Evolutionary conservation across 1,140 invertebrate species (phyloP).

Genomic region (Drosophila baimaii): DNA sequence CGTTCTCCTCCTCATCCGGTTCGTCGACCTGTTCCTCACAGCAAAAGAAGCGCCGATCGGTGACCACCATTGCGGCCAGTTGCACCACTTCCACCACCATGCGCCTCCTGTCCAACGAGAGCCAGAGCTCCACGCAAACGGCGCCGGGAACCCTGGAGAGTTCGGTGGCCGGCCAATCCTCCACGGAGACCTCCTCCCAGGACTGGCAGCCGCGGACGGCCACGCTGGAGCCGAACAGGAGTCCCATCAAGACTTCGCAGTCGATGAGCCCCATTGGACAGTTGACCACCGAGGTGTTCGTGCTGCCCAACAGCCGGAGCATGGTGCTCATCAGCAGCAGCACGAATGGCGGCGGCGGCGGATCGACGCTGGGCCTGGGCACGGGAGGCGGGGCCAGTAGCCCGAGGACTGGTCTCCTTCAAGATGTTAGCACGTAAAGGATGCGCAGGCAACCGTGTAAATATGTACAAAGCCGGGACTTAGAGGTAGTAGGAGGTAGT

Average conservation of each 20-base stretch:
- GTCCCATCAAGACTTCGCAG: constrained; percentile 80
- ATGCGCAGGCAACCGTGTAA: constrained; percentile 36
- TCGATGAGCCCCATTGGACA: constrained; percentile 79
- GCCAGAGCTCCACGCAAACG: constrained; percentile 67
- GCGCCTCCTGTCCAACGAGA: constrained; percentile 67
- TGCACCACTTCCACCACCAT: constrained; percentile 59
- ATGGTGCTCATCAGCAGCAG: constrained; percentile 76
- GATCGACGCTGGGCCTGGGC: not conserved
- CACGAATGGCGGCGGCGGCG: constrained; percentile 13
- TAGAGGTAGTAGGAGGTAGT: constrained; percentile 15
- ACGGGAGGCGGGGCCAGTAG: constrained; percentile 32
- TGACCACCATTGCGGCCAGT: constrained; percentile 39
- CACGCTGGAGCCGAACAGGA: constrained; percentile 67
- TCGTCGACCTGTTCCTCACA: constrained; percentile 21
- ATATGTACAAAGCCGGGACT: constrained; percentile 54
- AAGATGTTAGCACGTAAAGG: constrained; percentile 73
- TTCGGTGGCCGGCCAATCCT: constrained; percentile 23
- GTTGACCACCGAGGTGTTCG: constrained; percentile 68
- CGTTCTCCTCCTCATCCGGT: constrained; percentile 27
- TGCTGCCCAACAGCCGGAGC: constrained; percentile 80
- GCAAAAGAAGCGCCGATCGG: constrained; percentile 20
- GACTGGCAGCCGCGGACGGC: constrained; percentile 63
- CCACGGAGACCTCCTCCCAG: constrained; percentile 30
- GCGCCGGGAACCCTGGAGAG: constrained; percentile 65
- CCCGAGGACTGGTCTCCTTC: constrained; percentile 52